phyloP scores from a whole-genome alignment of 2,888 invertebrate species.

The Tipula lateralis region DNA sequence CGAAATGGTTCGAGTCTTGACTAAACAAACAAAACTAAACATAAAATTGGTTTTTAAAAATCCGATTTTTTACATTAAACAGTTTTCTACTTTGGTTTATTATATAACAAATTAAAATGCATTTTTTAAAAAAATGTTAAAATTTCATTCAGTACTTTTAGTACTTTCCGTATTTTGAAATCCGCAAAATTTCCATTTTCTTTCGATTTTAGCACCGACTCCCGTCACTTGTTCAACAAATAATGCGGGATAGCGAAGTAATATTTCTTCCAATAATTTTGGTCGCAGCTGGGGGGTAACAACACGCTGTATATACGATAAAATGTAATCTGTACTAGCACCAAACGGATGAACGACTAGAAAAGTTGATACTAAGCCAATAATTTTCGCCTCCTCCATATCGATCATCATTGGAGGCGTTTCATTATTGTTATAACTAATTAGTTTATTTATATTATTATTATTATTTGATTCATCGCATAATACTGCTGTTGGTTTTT shows the following conservation, averaged over 20 bases:
- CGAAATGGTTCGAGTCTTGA: not conserved
- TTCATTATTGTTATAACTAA: constrained; percentile 43
- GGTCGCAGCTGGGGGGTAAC: constrained; percentile 67
- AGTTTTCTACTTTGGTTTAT: not conserved
- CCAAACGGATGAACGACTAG: constrained; percentile 86
- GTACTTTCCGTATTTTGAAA: constrained; percentile 36
- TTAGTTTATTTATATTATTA: constrained; percentile 33
- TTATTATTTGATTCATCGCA: not conserved
- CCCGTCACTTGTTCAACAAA: constrained; percentile 75
- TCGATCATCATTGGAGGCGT: constrained; percentile 32
- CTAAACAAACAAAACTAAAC: not conserved
- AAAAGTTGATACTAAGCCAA: constrained; percentile 83
- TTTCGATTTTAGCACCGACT: constrained; percentile 79
- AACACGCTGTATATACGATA: constrained; percentile 77
- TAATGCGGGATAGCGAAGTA: constrained; percentile 72
- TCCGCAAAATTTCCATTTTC: constrained; percentile 79
- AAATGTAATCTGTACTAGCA: constrained; percentile 83
- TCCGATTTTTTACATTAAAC: constrained; percentile 27
- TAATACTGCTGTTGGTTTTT: not conserved
- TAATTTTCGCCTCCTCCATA: constrained; percentile 63
- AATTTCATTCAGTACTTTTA: constrained; percentile 25
- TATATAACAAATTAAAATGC: not conserved
- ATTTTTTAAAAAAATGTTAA: not conserved
- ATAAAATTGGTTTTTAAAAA: not conserved
- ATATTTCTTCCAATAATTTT: constrained; percentile 69